A percentile compares a stretch with the other conserved stretches of the same genome.
These are phyloP conservation scores for Pristionchus entomophagus DNA, from an alignment of 2,888 invertebrate species.

Conservation along the genomic window DNA sequence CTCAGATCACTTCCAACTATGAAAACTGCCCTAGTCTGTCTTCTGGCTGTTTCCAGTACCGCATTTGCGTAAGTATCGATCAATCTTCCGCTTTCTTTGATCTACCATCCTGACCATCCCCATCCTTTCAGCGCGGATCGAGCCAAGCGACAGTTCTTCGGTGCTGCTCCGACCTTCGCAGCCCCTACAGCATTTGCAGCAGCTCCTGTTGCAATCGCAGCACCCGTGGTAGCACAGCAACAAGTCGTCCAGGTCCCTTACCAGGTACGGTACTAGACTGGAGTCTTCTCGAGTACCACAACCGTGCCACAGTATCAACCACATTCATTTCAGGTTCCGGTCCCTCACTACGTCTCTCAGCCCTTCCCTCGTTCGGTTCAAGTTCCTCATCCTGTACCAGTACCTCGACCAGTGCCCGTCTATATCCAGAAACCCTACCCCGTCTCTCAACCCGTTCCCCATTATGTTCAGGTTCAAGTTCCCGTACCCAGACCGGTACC, in stretches of 20 bases:
- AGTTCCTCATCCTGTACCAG: constrained; percentile 23
- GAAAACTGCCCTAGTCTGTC: neutral
- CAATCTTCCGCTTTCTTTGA: no score
- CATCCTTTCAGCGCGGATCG: neutral
- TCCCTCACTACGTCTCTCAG: constrained; percentile 35
- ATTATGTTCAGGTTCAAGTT: neutral
- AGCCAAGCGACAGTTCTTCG: neutral
- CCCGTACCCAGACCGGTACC: constrained; percentile 41
- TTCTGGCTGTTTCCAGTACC: neutral
- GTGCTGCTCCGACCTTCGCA: constrained; percentile 14
- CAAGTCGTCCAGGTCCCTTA: constrained; percentile 30
- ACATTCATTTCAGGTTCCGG: constrained; percentile 14
- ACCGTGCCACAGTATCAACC: neutral
- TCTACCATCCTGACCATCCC: neutral
- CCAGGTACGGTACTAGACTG: constrained; percentile 10
- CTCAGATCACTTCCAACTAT: neutral
- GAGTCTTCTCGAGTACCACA: neutral
- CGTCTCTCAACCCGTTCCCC: constrained; percentile 23
- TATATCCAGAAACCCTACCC: constrained; percentile 24
- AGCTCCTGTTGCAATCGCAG: constrained; percentile 1
- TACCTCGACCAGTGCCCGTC: constrained; percentile 24
- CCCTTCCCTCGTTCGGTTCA: constrained; percentile 18
- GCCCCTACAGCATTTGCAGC: constrained; percentile 27
- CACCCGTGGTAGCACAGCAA: constrained; percentile 9
- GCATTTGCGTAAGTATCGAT: constrained; percentile 25